Conservation (phyloP, 2,888 invertebrate genomes). For the Heliconius charithonia region DNA sequence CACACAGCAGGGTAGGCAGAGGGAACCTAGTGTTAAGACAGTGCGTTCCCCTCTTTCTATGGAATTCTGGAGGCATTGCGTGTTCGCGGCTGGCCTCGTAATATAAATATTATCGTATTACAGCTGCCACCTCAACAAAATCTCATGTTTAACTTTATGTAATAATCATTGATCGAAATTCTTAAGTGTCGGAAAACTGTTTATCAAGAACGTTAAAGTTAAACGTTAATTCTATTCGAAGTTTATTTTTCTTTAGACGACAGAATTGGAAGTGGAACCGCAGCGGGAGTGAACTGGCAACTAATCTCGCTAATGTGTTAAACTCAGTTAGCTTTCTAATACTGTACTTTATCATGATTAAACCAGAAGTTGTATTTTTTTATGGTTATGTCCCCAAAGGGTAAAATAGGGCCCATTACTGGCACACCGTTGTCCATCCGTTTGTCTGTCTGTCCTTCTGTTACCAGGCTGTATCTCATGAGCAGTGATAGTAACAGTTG, state of each 20-base stretch:
- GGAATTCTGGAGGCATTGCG: too few species aligned
- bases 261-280: conserved; percentile 29
- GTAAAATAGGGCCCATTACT: too few species aligned
- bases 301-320: conserved; percentile 43
- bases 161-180: conserved; percentile 9
- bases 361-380: background rate
- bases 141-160: background rate
- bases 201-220: conserved; percentile 26
- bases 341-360: conserved; percentile 20
- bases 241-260: conserved; percentile 35
- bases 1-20: too few species aligned
- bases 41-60: too few species aligned
- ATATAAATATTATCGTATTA: too few species aligned
- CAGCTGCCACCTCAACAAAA: background rate
- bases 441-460: too few species aligned
- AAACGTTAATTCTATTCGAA: conserved; percentile 30
- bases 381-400: too few species aligned
- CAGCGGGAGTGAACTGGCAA: conserved; percentile 34
- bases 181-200: background rate
- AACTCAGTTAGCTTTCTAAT: conserved; percentile 36
- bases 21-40: too few species aligned
- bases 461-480: too few species aligned
- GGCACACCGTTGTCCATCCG: too few species aligned
- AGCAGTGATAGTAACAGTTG: too few species aligned
- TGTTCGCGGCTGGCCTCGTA: too few species aligned